Base-by-base conservation (phyloP, 2,113 vertebrate species). In the Symphodus melops region DNA sequence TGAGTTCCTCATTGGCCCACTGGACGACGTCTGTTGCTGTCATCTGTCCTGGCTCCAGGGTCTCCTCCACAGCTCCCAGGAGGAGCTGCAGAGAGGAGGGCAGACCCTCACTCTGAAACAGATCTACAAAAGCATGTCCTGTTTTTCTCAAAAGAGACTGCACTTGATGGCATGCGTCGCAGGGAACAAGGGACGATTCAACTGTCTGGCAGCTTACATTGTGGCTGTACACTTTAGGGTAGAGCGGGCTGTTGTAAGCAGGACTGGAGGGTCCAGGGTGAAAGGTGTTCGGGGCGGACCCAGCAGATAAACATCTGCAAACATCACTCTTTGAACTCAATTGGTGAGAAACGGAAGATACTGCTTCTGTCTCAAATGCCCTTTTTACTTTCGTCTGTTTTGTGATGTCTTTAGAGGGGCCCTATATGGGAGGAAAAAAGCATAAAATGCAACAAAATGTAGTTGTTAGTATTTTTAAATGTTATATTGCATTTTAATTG, bases 41-140 rank as follows among this genome's bases (percentile, higher is more conserved):
- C 81, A 98, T 92, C 0, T 61, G 92, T 57, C 83, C 93, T n/a
- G 81, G 71, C 23, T 92, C 93, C 17, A 91, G 12, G 0, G 75
- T 87, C 14, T 95, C 94, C 65, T 92, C 89, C 46, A 96, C 82
- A 41, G 85, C 86, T 37, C 78, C 92, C 68, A 94, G 89, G 59
- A 98, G 95, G 25, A 73, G 93, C 89, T 92, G 85, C 21, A 98
- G 91, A 20, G 96, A 95, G 0, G 95, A 99, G 41, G 97, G 96
- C 81, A 99, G 90, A 73, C 96, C 97, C 84, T 97, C 95, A 66
- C 90, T 93, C 82, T 79, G 91, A 81, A 97, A 96, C 71, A 99
- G 77, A 60, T 88, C 77, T 39, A 93, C 79, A 63, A 98, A 79
- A 71, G 90, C 88, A 19, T 85, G 88, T 70, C 96, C 94, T 0